Base-by-base conservation (phyloP, 2,797 vertebrate genomes). In the Setipinna tenuifilis region DNA sequence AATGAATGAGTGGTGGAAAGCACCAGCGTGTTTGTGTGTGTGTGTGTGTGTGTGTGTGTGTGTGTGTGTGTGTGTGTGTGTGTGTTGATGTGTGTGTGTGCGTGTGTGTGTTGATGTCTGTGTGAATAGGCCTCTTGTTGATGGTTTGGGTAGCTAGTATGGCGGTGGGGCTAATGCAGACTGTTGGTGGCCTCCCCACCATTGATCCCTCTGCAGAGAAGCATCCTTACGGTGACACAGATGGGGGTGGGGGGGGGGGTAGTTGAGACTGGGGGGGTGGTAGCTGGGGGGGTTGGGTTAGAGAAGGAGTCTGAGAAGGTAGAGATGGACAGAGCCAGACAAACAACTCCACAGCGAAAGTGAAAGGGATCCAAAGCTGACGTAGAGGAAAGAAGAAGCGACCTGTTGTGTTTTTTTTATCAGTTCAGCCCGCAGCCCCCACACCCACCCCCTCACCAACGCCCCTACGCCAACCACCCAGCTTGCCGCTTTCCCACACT, bases 1-100 rank as follows among this genome's bases (percentile, higher is more conserved):
- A 62, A 58, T 83, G 54, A 84, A 81, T 31, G 80, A 54, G 83
- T 88, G 85, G 41, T 86, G 80, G 85, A 85, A 84, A 85, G 86
- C 31, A 59, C 3, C 85, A 41, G 28, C 28, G 28, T 71, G 68
- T 71, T 23, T 14, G 23, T 65, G 58, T 83, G 58, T 35, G 35
- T 19, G 84, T 82, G 84, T 84, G 82, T 84, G 75, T 82, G 41
- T 50, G 84, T 31, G 50, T 86, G 85, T 78, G 82, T 44, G 59
- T 25, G 58, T 82, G 17, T 61, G 83, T n/a, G 81, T 54, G 21
- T 48, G 23, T 57, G n/a, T 62, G 50, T 65, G 58, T 23, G 65
- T 83, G 21, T 58, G 41, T 4, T 57, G 21, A 31, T 61, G 75
- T 58, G 71, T 75, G 17, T 78, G 82, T 44, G 59, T 25, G 58